phyloP scores from a whole-genome alignment of 2,797 vertebrate species.

The Trichosurus vulpecula region DNA sequence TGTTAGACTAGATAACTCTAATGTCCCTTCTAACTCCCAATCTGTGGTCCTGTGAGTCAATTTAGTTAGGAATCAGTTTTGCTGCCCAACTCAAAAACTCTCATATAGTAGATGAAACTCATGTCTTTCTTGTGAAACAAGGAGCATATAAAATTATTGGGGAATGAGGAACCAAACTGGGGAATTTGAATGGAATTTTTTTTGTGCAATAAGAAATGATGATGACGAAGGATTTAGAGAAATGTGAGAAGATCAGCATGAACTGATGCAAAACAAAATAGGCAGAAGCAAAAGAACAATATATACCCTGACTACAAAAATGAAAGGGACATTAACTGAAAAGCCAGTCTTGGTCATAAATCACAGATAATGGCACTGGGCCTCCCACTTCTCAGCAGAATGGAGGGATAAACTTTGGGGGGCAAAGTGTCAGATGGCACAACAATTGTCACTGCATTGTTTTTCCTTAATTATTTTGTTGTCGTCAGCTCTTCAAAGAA shows the following conservation, averaged over 20 bases:
- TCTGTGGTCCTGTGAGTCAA: neutral
- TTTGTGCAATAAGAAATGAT: neutral
- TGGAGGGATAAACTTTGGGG: neutral
- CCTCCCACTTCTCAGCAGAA: neutral
- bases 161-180: neutral
- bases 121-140: neutral
- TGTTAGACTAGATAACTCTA: neutral
- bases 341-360: neutral
- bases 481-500: neutral
- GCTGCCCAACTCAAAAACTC: neutral
- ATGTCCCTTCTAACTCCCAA: neutral
- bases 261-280: neutral
- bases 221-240: neutral
- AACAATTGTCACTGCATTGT: neutral
- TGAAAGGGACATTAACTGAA: neutral
- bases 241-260: neutral
- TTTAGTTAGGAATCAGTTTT: neutral
- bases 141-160: neutral
- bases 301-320: neutral
- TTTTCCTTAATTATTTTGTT: neutral
- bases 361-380: neutral
- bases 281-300: neutral
- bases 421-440: neutral
- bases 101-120: neutral
- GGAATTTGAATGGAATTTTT: neutral